Evolutionary conservation across 2,113 vertebrate species (phyloP), one percentile per base, ranked within the genome.

Genomic region (Salvator merianae): DNA sequence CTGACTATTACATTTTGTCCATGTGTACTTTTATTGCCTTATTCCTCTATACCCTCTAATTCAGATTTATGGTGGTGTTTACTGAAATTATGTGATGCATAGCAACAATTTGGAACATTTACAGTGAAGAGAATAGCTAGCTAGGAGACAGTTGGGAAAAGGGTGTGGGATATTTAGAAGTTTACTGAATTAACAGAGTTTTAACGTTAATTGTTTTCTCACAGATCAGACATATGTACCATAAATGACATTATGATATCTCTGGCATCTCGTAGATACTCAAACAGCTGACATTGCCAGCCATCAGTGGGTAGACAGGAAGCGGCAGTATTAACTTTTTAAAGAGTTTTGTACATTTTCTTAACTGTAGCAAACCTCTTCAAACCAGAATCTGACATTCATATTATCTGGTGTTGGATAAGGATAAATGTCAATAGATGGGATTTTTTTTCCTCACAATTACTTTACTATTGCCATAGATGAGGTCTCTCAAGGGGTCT

Each of bases 381-480:
- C 66, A 53, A 10, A 55, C 22, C 32, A 73, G 66, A 62, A 73
- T n/a, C 28, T 82, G 55, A 26, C 3, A 47, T 63, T 28, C n/a
- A 84, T 59, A 63, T 36, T 4, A 43, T 38, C 38, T 85, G 24
- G 4, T 73, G 14, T 22, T 16, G 83, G 22, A 34, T n/a, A 69
- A 47, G 20, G 55, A 59, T 59, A 59, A 59, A 59, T 59, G 28
- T 22, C 65, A 80, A 73, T 74, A 65, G 55, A 30, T 47, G n/a
- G 38, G 75, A 26, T 77, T n/a, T 81, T 40, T 43, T 47, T 55
- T 43, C 81, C 62, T 75, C 26, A 59, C 55, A 66, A 76, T 85
- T 72, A 43, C 53, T 79, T 72, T 85, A 79, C 70, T 16, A 9
- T 78, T 72, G 66, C 66, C 50, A 12, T 84, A 79, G 83, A 81